Base-by-base conservation (phyloP, 64 coral and sea anemone genomes). In the Acropora yongei region DNA sequence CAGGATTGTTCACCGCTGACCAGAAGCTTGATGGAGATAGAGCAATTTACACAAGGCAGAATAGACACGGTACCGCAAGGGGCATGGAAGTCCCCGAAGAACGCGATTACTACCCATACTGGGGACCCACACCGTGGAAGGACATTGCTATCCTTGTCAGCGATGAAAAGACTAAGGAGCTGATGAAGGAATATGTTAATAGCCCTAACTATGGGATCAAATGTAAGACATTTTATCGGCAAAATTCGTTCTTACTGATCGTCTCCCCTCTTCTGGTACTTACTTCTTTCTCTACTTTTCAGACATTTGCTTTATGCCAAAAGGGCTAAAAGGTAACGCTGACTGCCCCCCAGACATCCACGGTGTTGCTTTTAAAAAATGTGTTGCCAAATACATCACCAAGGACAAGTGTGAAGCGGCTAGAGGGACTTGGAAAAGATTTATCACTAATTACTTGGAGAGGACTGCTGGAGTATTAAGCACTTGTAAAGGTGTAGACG, bases 21-120 rank as follows among this genome's bases (percentile, higher is more conserved):
- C 45, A 87, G 78, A 63, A 74, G 12, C 87, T 94, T 20, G 63
- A 58, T 74, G 86, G 77, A 41, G 71, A 89, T 82, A 58, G 7
- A 42, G 49, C 92, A n/a, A 89, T 88, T 48, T 93, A 93, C 63
- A 93, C 92, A 11, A 78, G 92, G 46, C 92, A 93, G 49, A 93
- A 93, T 50, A 49, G 47, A 17, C 68, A 11, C 44, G 92, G 92
- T 1, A 89, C 85, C 39, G 44, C 50, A n/a, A 66, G 76, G 41
- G 92, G 92, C 76, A 73, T 51, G 43, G 92, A 93, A 48, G 77
- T 84, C n/a, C 92, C 92, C 12, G 92, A 93, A 75, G 51, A 55
- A 55, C 51, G 51, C 51, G 51, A 55, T 55, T 55, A 55, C 51
- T 55, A 55, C 10, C 51, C 51, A 55, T 55, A 55, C 51, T 55